Conservation (phyloP, 1,140 invertebrate species). For the Drosophila melanica region DNA sequence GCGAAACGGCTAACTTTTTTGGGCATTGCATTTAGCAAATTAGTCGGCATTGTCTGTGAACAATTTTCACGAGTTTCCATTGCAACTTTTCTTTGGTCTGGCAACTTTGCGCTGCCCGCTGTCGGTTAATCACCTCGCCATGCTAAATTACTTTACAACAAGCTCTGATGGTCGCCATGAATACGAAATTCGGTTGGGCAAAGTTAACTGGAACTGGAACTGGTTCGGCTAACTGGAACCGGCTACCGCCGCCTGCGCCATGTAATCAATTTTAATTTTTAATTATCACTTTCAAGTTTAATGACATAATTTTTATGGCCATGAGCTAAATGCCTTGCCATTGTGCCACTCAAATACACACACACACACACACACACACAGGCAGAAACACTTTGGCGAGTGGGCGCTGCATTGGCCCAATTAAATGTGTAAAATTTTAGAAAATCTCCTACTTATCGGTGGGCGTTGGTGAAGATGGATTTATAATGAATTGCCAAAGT, state of each 20-base stretch:
- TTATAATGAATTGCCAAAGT: conserved; percentile 23
- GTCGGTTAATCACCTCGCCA: conserved; percentile 70
- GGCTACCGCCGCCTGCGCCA: conserved; percentile 1
- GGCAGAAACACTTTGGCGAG: not conserved
- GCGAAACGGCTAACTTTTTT: conserved; percentile 54
- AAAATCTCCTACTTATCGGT: conserved; percentile 10
- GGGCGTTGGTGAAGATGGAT: conserved; percentile 6
- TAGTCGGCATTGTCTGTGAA: conserved; percentile 70
- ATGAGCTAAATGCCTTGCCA: conserved; percentile 65
- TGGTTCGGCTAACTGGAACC: conserved; percentile 1
- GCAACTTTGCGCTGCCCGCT: conserved; percentile 23
- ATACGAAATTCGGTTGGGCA: conserved; percentile 57
- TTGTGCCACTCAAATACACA: conserved; percentile 19
- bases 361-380: not conserved
- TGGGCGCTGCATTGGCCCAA: conserved; percentile 17
- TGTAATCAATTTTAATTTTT: conserved; percentile 81
- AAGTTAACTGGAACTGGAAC: conserved; percentile 19
- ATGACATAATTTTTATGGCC: conserved; percentile 76
- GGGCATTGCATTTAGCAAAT: conserved; percentile 77
- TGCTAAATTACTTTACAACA: conserved; percentile 80
- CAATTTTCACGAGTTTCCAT: conserved; percentile 41
- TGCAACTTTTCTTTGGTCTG: conserved; percentile 24
- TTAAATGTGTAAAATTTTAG: conserved; percentile 19
- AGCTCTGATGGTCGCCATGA: conserved; percentile 75
- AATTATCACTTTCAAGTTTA: conserved; percentile 82